phyloP scores from a whole-genome alignment of 2,113 vertebrate species.

The Cyprinodon variegatus region DNA sequence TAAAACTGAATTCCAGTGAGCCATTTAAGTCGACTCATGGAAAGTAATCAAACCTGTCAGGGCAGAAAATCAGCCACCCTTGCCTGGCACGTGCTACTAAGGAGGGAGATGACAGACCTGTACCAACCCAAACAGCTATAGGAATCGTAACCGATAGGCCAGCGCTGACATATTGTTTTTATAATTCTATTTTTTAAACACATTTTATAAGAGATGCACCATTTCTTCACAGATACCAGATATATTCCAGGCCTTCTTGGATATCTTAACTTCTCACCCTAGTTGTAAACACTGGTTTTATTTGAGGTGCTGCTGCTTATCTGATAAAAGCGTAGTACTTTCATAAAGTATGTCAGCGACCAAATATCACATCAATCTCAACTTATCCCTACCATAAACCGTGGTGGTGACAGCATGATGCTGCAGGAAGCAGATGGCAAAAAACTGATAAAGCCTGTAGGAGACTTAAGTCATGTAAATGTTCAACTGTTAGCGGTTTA shows the following conservation, averaged over 20 bases:
- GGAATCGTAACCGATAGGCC: neutral
- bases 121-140: neutral
- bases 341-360: neutral
- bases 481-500: too few species aligned
- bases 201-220: neutral
- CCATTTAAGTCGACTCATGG: conserved; percentile 2
- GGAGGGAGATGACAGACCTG: conserved; percentile 8
- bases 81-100: conserved; percentile 3
- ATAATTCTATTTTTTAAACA: neutral
- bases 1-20: conserved; percentile 12
- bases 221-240: neutral
- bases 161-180: neutral
- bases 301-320: neutral
- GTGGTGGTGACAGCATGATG: neutral
- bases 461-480: neutral
- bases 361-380: neutral
- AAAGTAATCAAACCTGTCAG: conserved; percentile 22
- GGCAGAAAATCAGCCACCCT: neutral
- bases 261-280: too few species aligned
- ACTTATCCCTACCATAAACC: neutral
- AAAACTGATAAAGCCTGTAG: neutral
- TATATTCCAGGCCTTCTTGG: too few species aligned
- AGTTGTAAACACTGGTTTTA: neutral
- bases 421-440: neutral
- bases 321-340: neutral